These are phyloP conservation scores for Myotis daubentonii DNA, from an alignment of 2,797 vertebrate genomes.

Conservation along the genomic window DNA sequence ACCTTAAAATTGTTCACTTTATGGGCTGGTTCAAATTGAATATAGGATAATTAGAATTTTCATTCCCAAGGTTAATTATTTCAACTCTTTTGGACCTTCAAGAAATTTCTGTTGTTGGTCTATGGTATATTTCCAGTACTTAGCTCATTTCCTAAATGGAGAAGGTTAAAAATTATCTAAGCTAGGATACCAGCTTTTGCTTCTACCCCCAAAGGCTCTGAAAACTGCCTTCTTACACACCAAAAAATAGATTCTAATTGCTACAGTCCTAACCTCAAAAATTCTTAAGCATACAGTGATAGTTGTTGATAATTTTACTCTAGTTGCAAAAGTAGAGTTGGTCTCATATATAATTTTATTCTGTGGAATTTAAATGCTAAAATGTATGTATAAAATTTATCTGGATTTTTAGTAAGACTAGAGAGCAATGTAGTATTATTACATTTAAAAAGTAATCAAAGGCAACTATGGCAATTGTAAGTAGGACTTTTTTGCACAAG, in stretches of 20 bases:
- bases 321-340: not conserved
- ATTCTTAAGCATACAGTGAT: not conserved
- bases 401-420: conserved; percentile 32
- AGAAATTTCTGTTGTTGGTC: conserved; percentile 7
- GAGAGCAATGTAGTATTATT: not conserved
- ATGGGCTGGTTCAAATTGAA: not conserved
- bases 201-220: not conserved
- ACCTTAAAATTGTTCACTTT: not conserved
- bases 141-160: conserved; percentile 6
- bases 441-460: not conserved
- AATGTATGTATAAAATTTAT: not conserved
- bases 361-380: conserved; percentile 1
- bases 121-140: not conserved
- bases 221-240: not conserved
- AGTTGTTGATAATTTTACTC: not conserved
- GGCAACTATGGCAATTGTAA: not conserved
- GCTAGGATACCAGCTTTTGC: not conserved
- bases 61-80: conserved; percentile 31
- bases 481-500: not conserved
- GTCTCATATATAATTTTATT: not conserved
- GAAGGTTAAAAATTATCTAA: not conserved
- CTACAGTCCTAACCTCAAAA: not conserved
- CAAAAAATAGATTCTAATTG: conserved; percentile 1
- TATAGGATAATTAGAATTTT: conserved; percentile 25
- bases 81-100: not conserved